These are phyloP conservation scores for Lucifuga dentata DNA, from an alignment of 2,113 vertebrate species.

Conservation along the genomic window DNA sequence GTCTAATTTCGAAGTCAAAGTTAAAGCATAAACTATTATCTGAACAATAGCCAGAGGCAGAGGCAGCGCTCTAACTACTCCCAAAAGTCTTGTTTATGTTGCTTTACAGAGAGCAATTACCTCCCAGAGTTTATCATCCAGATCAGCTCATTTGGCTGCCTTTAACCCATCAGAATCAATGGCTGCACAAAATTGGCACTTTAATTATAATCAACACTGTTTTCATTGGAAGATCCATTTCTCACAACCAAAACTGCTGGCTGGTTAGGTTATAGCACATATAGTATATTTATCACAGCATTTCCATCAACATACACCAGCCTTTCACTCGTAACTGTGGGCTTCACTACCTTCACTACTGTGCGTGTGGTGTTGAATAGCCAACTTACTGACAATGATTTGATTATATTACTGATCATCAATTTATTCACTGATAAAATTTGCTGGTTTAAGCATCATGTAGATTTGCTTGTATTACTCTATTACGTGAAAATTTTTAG, in stretches of 20 bases:
- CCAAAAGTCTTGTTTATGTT: slow-evolving; percentile 64
- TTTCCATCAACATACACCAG: not conserved
- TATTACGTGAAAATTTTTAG: not conserved
- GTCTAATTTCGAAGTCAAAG: slow-evolving; percentile 38
- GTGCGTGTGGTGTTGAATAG: not conserved
- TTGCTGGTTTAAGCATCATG: not conserved
- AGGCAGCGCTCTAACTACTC: slow-evolving; percentile 54
- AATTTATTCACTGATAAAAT: no score
- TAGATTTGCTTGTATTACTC: not conserved
- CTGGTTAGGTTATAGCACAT: not conserved
- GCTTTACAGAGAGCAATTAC: slow-evolving; percentile 64
- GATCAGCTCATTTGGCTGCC: slow-evolving; percentile 53
- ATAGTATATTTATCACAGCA: slow-evolving; percentile 1
- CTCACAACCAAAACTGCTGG: slow-evolving; percentile 26
- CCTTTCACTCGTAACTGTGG: not conserved
- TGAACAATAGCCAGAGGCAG: slow-evolving; percentile 57
- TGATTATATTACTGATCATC: no score
- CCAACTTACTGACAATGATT: not conserved
- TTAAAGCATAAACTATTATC: slow-evolving; percentile 54
- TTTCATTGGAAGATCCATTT: slow-evolving; percentile 36
- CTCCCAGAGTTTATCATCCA: slow-evolving; percentile 56
- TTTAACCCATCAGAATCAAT: slow-evolving; percentile 57
- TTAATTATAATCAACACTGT: slow-evolving; percentile 55
- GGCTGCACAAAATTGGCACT: slow-evolving; percentile 59
- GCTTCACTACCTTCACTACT: not conserved